Conservation (phyloP, 1,140 invertebrate genomes). For the Drosophila pandora region DNA sequence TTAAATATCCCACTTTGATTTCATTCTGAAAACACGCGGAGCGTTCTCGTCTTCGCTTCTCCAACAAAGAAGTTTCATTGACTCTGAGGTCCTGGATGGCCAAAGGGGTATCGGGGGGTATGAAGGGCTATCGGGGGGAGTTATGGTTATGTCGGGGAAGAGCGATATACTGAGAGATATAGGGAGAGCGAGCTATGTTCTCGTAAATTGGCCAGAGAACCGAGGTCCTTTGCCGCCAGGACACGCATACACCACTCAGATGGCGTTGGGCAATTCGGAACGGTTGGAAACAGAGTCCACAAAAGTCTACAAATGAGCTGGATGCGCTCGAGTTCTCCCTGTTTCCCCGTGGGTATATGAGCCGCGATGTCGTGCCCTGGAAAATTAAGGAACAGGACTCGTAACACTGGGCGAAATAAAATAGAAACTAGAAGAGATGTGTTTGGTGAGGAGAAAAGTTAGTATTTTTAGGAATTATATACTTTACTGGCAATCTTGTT, state of each 20-base stretch:
- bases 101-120: constrained; percentile 23
- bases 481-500: background rate
- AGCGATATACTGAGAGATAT: constrained; percentile 4
- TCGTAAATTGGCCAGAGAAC: constrained; percentile 54
- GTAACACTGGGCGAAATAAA: constrained; percentile 35
- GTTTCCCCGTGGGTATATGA: background rate
- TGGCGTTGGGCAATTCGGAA: constrained; percentile 37
- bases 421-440: background rate
- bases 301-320: constrained; percentile 55
- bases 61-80: constrained; percentile 82
- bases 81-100: constrained; percentile 55
- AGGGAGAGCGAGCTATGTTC: constrained; percentile 17
- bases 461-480: too few relatives aligned
- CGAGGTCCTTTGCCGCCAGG: constrained; percentile 39
- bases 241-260: constrained; percentile 45
- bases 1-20: constrained; percentile 83
- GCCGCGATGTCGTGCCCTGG: constrained; percentile 44
- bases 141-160: constrained; percentile 4
- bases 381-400: constrained; percentile 57
- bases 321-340: constrained; percentile 30
- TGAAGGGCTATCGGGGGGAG: background rate
- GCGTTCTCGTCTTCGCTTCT: constrained; percentile 35
- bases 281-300: constrained; percentile 66
- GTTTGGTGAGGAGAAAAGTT: too few relatives aligned
- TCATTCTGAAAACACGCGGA: constrained; percentile 74